A percentile compares a stretch with the other conserved stretches of the same genome.
These are phyloP conservation scores for Papilio dardanus DNA, from an alignment of 1,140 invertebrate species.

Conservation along the genomic window DNA sequence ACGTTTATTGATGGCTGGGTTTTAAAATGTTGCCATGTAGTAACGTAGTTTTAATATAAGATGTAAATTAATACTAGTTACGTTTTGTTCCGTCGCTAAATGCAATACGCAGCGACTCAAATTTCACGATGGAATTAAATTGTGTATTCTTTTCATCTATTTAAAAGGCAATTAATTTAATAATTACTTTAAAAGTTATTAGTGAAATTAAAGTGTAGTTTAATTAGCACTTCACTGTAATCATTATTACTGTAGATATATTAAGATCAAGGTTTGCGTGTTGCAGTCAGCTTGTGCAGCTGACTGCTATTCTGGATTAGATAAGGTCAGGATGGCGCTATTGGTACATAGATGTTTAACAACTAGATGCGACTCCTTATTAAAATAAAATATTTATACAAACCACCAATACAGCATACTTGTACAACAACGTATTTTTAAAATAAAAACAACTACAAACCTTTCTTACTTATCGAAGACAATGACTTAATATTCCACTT, in stretches of 20 bases:
- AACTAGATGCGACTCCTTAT: background rate
- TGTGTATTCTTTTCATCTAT: too few relatives aligned
- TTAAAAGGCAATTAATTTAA: background rate
- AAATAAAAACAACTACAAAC: background rate
- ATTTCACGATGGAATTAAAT: too few relatives aligned
- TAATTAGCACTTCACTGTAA: slow-evolving; percentile 27
- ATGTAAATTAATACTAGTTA: too few relatives aligned
- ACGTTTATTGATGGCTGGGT: background rate
- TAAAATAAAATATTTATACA: background rate
- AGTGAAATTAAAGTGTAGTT: background rate
- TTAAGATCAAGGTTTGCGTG: slow-evolving; percentile 18
- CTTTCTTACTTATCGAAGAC: background rate
- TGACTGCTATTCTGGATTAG: slow-evolving; percentile 28
- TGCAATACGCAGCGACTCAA: background rate
- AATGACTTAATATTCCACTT: background rate
- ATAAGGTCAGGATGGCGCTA: slow-evolving; percentile 16
- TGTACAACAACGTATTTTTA: background rate
- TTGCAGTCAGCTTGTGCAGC: background rate
- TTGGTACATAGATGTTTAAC: background rate
- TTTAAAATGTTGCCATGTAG: too few relatives aligned
- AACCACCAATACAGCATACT: background rate
- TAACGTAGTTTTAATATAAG: too few relatives aligned
- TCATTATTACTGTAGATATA: background rate
- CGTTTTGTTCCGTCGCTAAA: too few relatives aligned
- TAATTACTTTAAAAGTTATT: slow-evolving; percentile 6